Evolutionary conservation across 37 sponge, comb jelly and placozoan genomes (phyloP).

Genomic region (Axinella damicornis): DNA sequence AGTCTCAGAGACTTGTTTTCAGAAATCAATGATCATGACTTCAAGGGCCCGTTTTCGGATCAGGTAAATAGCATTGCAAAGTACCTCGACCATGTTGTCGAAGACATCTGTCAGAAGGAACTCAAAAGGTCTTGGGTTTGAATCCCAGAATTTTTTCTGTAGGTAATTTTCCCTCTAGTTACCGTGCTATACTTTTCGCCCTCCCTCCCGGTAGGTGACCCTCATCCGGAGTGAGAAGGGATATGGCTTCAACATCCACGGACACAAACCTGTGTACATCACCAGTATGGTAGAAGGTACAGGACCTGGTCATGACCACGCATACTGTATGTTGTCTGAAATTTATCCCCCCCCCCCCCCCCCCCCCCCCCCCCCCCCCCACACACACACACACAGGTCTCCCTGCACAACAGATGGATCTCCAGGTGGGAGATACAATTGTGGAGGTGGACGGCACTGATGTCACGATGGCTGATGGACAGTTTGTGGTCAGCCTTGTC

Average conservation of each 20-base stretch:
- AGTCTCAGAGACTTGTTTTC: too few relatives aligned
- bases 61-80: too few relatives aligned
- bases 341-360: too few relatives aligned
- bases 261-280: slow-evolving; percentile 63
- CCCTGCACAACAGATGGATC: slow-evolving; percentile 46
- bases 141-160: too few relatives aligned
- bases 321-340: too few relatives aligned
- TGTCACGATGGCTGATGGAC: slow-evolving; percentile 41
- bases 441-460: slow-evolving; percentile 68
- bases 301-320: background rate
- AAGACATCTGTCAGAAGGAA: too few relatives aligned
- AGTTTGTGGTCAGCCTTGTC: slow-evolving; percentile 37
- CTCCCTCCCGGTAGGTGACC: slow-evolving; percentile 42
- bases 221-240: slow-evolving; percentile 53
- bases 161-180: too few relatives aligned
- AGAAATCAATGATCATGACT: too few relatives aligned
- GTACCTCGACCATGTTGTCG: too few relatives aligned
- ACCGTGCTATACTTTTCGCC: background rate
- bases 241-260: slow-evolving; percentile 71
- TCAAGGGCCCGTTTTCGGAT: too few relatives aligned
- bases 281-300: slow-evolving; percentile 54
- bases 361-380: too few relatives aligned
- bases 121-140: too few relatives aligned
- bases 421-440: slow-evolving; percentile 55
- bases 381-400: slow-evolving; percentile 65